Base-by-base conservation (phyloP, 2,113 vertebrate genomes). In the Cervus canadensis region DNA sequence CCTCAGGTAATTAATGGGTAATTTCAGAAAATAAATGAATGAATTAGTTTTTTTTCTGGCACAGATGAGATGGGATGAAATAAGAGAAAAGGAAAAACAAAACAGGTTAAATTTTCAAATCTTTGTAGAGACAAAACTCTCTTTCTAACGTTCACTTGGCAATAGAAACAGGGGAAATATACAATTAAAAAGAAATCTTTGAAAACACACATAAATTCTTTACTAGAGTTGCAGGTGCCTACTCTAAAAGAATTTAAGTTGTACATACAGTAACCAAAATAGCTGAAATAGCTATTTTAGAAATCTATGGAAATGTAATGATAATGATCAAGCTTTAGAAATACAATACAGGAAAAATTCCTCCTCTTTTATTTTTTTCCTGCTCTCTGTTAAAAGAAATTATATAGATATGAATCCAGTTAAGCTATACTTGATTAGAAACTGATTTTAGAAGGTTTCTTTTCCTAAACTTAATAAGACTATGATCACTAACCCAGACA, bases 401-500 rank as follows among this genome's bases (percentile, higher is more conserved):
- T 81, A 95, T 59, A 86, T 81, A 82, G 81, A 7, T 91, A 54
- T 64, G 33, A 93, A 87, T 81, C 45, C 33, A 94, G 26, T 40
- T 95, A 95, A 93, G 45, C 64, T 76, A 36, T 88, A 48, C 57
- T 84, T 91, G 56, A 78, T 95, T 97, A 96, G 40, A 95, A 93
- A 82, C 45, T 78, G 15, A 79, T 92, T 98, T 95, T 17, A n/a
- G 23, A 87, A 94, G 62, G 62, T 95, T 76, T 94, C 8, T 79
- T 96, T 71, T 36, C 33, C 40, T 59, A 62, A 93, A 95, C 30
- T 92, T 92, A 96, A 36, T 91, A 94, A 96, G 60, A 89, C 57
- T 89, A 95, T 96, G 76, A 95, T 84, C 86, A 78, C 76, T 93
- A 97, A 83, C 54, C 67, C 33, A 95, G 86, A 93, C 95, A 87